Percentiles rank a stretch among this genome's conserved stretches.
Evolutionary conservation across 2,113 vertebrate genomes (phyloP).

Genomic region (Spea bombifrons): DNA sequence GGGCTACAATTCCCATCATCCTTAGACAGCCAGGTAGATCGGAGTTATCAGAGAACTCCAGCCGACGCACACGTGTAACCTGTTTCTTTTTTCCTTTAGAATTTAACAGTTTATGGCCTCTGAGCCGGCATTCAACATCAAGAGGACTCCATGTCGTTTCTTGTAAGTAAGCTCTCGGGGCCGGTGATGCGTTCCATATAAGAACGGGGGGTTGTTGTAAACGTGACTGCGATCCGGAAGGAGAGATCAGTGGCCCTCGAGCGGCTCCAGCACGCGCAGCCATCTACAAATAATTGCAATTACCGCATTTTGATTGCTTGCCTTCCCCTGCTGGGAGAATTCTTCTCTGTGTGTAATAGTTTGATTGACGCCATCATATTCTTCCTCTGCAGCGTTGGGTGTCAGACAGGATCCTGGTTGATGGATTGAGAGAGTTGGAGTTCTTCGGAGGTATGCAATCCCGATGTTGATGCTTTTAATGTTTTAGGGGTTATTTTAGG

Average conservation of each 20-base stretch:
- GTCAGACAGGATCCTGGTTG: constrained; percentile 96
- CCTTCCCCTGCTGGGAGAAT: neutral
- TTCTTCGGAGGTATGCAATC: constrained; percentile 90
- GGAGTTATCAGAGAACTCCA: too few species aligned
- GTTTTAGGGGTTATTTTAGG: too few species aligned
- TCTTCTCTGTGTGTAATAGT: neutral
- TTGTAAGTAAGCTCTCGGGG: constrained; percentile 71
- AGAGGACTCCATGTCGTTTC: constrained; percentile 75
- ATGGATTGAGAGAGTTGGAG: constrained; percentile 94
- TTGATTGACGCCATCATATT: constrained; percentile 38
- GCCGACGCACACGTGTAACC: neutral
- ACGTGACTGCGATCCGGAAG: too few species aligned
- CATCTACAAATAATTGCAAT: neutral
- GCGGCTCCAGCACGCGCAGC: too few species aligned
- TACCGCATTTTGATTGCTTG: neutral
- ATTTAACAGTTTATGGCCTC: constrained; percentile 33
- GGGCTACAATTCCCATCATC: constrained; percentile 7
- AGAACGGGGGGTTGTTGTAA: too few species aligned
- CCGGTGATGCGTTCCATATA: too few species aligned
- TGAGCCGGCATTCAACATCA: neutral
- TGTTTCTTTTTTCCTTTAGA: neutral
- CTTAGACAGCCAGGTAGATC: too few species aligned
- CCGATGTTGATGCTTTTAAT: too few species aligned
- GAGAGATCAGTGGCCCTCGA: too few species aligned
- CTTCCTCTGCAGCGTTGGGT: constrained; percentile 86